Percentiles rank a stretch among this genome's conserved stretches.
phyloP scores from a whole-genome alignment of 2,797 vertebrate genomes.

The Onychomys torridus region DNA sequence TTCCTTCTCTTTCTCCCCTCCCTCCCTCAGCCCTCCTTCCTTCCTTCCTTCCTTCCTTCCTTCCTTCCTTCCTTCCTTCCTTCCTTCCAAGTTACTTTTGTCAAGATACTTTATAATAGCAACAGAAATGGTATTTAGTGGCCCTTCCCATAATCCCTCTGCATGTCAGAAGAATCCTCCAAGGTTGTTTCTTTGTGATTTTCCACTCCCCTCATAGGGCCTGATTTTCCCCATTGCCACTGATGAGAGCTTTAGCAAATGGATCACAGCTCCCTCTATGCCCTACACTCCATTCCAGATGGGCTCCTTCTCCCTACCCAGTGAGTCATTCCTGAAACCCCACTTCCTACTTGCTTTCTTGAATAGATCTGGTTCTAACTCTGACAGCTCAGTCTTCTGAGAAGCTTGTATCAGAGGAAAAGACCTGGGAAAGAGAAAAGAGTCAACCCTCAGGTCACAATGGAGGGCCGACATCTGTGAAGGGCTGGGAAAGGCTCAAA shows the following conservation, averaged over 20 bases:
- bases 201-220: background rate
- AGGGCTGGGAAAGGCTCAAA: background rate
- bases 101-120: background rate
- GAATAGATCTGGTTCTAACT: background rate
- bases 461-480: background rate
- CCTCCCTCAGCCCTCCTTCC: background rate
- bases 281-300: background rate
- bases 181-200: background rate
- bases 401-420: background rate
- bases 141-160: background rate
- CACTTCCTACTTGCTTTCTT: background rate
- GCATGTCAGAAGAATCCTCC: background rate
- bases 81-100: background rate
- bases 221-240: background rate
- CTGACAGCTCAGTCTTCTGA: background rate
- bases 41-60: rapidly evolving
- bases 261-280: background rate
- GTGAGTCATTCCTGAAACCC: background rate
- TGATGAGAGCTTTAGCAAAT: background rate
- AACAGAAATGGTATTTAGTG: background rate
- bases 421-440: background rate
- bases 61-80: no score
- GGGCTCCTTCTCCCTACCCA: background rate
- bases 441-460: background rate
- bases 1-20: background rate